phyloP scores from a whole-genome alignment of 2,797 vertebrate genomes.

The Notamacropus eugenii region DNA sequence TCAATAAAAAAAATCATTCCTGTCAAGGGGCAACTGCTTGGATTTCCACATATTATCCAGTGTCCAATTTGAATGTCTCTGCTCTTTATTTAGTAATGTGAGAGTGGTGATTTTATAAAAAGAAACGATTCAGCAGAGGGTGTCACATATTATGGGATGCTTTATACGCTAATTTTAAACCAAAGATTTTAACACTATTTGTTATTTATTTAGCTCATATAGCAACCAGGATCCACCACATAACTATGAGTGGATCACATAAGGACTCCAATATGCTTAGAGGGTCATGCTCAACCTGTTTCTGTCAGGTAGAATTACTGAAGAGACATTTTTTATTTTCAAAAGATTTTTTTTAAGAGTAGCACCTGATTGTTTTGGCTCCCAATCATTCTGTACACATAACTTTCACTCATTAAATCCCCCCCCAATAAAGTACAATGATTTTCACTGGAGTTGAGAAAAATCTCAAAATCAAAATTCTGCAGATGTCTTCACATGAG shows the following conservation, averaged over 20 bases:
- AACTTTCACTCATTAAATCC: slow-evolving; percentile 7
- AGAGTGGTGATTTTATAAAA: slow-evolving; percentile 27
- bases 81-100: slow-evolving; percentile 33
- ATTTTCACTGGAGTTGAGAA: neutral
- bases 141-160: slow-evolving; percentile 19
- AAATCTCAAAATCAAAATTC: slow-evolving; percentile 25
- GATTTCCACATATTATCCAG: neutral
- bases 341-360: slow-evolving; percentile 12
- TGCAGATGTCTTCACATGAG: slow-evolving; percentile 31
- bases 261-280: neutral
- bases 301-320: neutral
- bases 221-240: slow-evolving; percentile 51
- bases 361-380: neutral
- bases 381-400: slow-evolving; percentile 28
- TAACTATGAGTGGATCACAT: slow-evolving; percentile 1
- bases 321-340: neutral
- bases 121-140: slow-evolving; percentile 42
- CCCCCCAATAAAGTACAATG: neutral
- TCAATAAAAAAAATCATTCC: neutral
- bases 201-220: slow-evolving; percentile 40
- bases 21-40: neutral
- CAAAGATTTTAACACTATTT: slow-evolving; percentile 29
- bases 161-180: slow-evolving; percentile 42
- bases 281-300: neutral
- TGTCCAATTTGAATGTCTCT: neutral